Conservation (phyloP, 2,113 vertebrate genomes). For the Oplegnathus fasciatus region DNA sequence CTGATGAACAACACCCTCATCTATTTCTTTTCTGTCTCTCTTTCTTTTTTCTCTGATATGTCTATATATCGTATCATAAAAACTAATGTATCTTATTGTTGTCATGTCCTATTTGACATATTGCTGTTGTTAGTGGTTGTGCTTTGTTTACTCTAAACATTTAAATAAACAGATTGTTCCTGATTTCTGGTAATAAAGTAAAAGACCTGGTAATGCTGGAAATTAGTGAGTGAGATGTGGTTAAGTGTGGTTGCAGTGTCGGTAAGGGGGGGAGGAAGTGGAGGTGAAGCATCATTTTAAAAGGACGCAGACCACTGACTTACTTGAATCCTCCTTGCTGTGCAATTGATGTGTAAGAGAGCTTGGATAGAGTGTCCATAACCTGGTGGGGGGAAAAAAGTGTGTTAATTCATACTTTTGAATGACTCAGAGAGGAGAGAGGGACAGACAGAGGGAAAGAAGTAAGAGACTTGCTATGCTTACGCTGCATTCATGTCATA, state of each 20-base stretch:
- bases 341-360: constrained; percentile 88
- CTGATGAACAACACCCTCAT: not conserved
- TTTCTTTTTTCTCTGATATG: not conserved
- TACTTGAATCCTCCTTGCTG: constrained; percentile 92
- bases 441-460: not conserved
- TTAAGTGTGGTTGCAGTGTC: not conserved
- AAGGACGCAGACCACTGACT: constrained; percentile 27
- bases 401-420: not conserved
- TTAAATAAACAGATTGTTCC: not conserved
- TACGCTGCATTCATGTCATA: not conserved
- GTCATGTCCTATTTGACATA: not conserved
- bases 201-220: not conserved
- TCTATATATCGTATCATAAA: not conserved
- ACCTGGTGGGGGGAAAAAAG: constrained; percentile 83
- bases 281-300: not conserved
- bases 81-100: not conserved
- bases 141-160: not conserved
- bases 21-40: not conserved
- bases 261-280: not conserved
- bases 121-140: not conserved
- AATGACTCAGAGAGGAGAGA: not conserved
- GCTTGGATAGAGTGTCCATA: constrained; percentile 93
- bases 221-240: not conserved
- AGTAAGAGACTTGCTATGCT: not conserved
- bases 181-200: not conserved